Evolutionary conservation across 2,888 invertebrate genomes (phyloP).

Genomic region (Teleogryllus oceanicus): DNA sequence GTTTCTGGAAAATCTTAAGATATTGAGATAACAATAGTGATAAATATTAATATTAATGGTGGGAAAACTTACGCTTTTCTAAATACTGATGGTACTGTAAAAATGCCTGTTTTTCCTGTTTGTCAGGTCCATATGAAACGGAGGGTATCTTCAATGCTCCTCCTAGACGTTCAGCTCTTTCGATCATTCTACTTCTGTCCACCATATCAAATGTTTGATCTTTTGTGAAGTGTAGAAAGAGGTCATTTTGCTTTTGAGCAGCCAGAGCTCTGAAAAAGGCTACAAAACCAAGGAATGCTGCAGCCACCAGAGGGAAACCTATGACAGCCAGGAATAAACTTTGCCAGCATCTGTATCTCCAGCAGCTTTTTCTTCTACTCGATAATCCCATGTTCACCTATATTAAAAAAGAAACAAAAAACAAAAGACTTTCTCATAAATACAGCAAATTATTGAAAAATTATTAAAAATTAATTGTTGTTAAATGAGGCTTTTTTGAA

Average conservation of each 20-base stretch:
- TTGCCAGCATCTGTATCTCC: slow-evolving; percentile 37
- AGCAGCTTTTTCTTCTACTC: slow-evolving; percentile 36
- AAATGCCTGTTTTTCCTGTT: slow-evolving; percentile 40
- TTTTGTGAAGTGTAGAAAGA: slow-evolving; percentile 31
- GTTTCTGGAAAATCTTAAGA: too few relatives aligned
- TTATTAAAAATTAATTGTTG: background rate
- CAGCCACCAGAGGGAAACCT: slow-evolving; percentile 34
- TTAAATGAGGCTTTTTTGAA: too few relatives aligned
- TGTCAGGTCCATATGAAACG: slow-evolving; percentile 39
- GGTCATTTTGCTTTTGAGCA: slow-evolving; percentile 30
- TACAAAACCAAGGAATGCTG: slow-evolving; percentile 32
- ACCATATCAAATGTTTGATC: slow-evolving; percentile 36
- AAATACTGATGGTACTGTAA: slow-evolving; percentile 40
- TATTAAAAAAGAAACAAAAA: background rate
- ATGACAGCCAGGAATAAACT: slow-evolving; percentile 35
- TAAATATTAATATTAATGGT: too few relatives aligned
- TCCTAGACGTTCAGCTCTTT: slow-evolving; percentile 39
- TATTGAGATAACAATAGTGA: too few relatives aligned
- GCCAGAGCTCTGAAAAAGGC: slow-evolving; percentile 35
- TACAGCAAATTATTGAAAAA: background rate
- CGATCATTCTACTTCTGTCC: slow-evolving; percentile 36
- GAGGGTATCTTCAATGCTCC: slow-evolving; percentile 42
- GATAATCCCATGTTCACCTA: slow-evolving; percentile 34
- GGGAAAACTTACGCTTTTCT: slow-evolving; percentile 38
- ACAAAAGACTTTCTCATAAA: background rate